Evolutionary conservation across 2,888 invertebrate genomes (phyloP), one percentile per base, ranked within the genome.

Genomic region (Stegana nigrithorax): DNA sequence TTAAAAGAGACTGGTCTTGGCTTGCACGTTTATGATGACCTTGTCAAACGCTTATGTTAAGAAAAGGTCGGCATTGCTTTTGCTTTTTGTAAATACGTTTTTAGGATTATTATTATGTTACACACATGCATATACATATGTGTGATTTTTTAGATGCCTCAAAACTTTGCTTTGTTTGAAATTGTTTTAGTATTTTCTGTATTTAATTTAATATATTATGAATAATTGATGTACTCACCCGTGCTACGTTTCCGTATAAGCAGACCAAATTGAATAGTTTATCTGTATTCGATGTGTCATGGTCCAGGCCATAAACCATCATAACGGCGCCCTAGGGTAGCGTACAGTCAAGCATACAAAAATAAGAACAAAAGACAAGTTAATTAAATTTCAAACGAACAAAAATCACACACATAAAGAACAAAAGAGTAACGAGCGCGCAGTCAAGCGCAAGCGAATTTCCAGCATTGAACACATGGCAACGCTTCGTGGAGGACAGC

Each of bases 211-310:
- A n/a, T n/a, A n/a, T n/a, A n/a, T n/a, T 14, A 56, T 42, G 17
- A 6, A 39, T n/a, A 57, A 42, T 19, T 25, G 12, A 36, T 23
- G 26, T 59, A 87, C 89, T 89, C 87, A 98, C 97, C 91, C 96
- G 92, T 78, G 96, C 93, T 71, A 98, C 97, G 86, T 99, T 99
- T 77, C 99, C 99, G 86, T 98, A 99, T 68, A 98, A 90, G 87
- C 99, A 99, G 88, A 99, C 95, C 79, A 99, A 89, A 88, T 99
- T 99, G 90, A 99, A 99, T 67, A 99, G 90, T 81, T 93, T 91
- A 83, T 98, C 97, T 69, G 96, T 94, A 87, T 98, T 99, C 84
- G 97, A 94, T 79, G 95, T 94, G 78, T 94, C 92, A 60, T 93
- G 92, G 85, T 97, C 95, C 68, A 99, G 89, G 2, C 98, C 98